Evolutionary conservation across 35 echinoderm and acorn worm genomes (phyloP).

Genomic region (Holothuria glaberrima): DNA sequence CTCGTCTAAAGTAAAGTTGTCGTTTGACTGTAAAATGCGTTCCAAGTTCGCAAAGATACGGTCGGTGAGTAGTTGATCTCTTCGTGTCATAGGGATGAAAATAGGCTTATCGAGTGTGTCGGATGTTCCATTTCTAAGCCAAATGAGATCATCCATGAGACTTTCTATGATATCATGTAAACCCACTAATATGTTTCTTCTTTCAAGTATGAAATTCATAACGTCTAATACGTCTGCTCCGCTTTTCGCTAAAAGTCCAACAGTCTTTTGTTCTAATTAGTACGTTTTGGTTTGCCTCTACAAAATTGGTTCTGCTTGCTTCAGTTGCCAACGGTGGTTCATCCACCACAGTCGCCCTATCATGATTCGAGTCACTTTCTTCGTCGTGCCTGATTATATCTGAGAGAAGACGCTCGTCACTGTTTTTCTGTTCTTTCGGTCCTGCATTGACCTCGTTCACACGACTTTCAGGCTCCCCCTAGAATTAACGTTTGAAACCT

Average conservation of each 20-base stretch:
- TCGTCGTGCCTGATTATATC: neutral
- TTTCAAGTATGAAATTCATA: neutral
- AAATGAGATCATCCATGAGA: neutral
- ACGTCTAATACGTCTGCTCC: constrained; percentile 12
- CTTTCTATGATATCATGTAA: constrained; percentile 30
- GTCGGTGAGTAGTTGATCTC: neutral
- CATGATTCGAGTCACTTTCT: neutral
- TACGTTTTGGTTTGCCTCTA: too few species aligned
- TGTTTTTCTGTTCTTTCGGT: neutral
- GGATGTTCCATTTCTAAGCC: constrained; percentile 31
- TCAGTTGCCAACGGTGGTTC: too few species aligned
- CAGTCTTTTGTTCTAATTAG: too few species aligned
- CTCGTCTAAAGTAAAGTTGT: neutral
- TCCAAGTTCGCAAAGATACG: constrained; percentile 1
- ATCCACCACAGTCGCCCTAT: too few species aligned
- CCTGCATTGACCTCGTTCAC: neutral
- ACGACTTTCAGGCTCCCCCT: too few species aligned
- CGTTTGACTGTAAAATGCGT: neutral
- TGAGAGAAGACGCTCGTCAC: neutral
- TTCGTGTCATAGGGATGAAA: constrained; percentile 2
- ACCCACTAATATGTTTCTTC: neutral
- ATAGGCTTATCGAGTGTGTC: neutral
- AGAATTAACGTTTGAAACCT: too few species aligned
- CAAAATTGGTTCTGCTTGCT: too few species aligned
- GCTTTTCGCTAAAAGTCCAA: neutral